Evolutionary conservation across 2,888 invertebrate genomes (phyloP).

Genomic region (Lepidochitona cinerea): DNA sequence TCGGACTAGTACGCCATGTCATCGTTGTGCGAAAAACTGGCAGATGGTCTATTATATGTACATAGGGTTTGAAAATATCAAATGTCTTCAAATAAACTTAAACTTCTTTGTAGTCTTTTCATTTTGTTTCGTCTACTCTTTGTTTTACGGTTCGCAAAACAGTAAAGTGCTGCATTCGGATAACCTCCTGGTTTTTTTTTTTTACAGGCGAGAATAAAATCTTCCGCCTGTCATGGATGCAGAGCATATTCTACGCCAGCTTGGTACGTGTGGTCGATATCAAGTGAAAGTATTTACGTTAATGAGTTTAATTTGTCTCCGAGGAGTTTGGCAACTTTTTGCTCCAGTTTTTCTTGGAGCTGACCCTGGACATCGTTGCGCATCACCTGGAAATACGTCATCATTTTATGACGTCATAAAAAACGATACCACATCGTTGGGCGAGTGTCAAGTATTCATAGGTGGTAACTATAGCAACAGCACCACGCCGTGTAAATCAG

Average conservation of each 20-base stretch:
- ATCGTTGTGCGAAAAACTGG: too few species aligned
- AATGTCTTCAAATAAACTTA: too few species aligned
- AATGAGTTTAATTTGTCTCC: conserved; percentile 48
- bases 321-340: conserved; percentile 56
- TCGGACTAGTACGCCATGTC: too few species aligned
- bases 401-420: conserved; percentile 6
- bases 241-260: conserved; percentile 36
- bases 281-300: conserved; percentile 41
- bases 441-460: too few species aligned
- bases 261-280: conserved; percentile 40
- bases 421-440: not conserved
- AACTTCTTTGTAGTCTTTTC: not conserved
- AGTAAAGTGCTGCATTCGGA: not conserved
- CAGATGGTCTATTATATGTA: too few species aligned
- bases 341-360: conserved; percentile 33
- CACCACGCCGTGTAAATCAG: conserved; percentile 18
- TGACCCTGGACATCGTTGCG: conserved; percentile 46
- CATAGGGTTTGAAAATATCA: too few species aligned
- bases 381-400: conserved; percentile 11
- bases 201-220: not conserved
- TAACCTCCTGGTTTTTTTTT: not conserved
- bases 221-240: conserved; percentile 5
- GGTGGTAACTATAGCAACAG: too few species aligned
- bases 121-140: not conserved
- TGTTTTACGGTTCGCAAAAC: not conserved